Evolutionary conservation across 2,888 invertebrate species (phyloP).

Genomic region (Eupithecia subumbrata): DNA sequence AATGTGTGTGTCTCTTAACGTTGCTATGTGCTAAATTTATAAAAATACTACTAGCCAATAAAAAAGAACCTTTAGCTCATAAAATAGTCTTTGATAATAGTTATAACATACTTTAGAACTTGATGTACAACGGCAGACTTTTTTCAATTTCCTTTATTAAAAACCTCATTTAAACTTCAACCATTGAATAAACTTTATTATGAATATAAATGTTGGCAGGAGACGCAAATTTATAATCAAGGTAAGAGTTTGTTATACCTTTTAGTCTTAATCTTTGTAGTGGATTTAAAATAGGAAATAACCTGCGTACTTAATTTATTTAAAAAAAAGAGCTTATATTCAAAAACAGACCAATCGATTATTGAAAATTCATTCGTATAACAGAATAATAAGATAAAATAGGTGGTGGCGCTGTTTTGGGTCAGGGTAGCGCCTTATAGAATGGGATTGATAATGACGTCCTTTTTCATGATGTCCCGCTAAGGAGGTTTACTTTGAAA

Average conservation of each 20-base stretch:
- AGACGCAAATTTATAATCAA: conserved; percentile 8
- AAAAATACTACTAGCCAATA: no score
- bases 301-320: neutral
- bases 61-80: neutral
- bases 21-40: no score
- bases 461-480: neutral
- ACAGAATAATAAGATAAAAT: no score
- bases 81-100: conserved; percentile 45
- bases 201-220: conserved; percentile 40
- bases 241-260: neutral
- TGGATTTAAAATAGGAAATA: no score
- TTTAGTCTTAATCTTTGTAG: no score
- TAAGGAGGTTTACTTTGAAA: no score
- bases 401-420: no score
- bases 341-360: no score
- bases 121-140: conserved; percentile 58
- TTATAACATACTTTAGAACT: conserved; percentile 71
- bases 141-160: conserved; percentile 57
- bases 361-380: no score
- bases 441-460: neutral
- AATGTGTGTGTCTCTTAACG: no score
- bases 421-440: no score
- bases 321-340: no score
- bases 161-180: conserved; percentile 44
- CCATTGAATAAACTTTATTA: conserved; percentile 39